A percentile compares a stretch with the other conserved stretches of the same genome.
Evolutionary conservation across 2,113 vertebrate genomes (phyloP).

Genomic region (Malurus elegans): DNA sequence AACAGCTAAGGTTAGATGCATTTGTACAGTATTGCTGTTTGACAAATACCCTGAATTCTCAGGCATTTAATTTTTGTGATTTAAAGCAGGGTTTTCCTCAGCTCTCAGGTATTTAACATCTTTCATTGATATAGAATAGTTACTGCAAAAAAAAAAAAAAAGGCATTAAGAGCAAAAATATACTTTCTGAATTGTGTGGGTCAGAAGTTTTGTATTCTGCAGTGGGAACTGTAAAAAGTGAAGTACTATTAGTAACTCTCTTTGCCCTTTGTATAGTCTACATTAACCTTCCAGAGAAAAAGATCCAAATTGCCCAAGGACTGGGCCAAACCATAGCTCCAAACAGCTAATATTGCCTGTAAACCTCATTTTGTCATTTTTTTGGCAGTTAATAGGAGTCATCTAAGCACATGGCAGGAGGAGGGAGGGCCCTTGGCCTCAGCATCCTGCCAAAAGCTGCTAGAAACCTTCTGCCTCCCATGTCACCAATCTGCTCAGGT

Average conservation of each 20-base stretch:
- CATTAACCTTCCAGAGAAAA: not conserved
- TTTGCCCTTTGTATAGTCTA: not conserved
- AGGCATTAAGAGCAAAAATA: not conserved
- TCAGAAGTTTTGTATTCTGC: not conserved
- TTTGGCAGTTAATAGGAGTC: not conserved
- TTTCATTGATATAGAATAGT: not conserved
- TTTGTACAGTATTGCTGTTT: not conserved
- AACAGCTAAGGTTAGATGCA: not conserved
- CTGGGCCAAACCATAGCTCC: not conserved
- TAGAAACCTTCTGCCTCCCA: slow-evolving; percentile 4
- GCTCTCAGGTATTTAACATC: not conserved
- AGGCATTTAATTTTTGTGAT: not conserved
- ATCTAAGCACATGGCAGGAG: not conserved
- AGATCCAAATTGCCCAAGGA: not conserved
- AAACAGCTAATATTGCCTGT: not conserved
- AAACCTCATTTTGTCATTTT: slow-evolving; percentile 22
- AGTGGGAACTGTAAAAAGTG: not conserved
- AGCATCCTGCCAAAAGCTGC: not conserved
- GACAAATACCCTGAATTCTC: not conserved
- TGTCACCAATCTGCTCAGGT: slow-evolving; percentile 13
- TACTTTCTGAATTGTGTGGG: not conserved
- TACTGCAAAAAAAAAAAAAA: not conserved
- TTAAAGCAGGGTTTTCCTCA: not conserved
- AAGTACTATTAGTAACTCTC: not conserved
- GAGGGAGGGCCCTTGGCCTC: not conserved